Conservation (phyloP, 1,140 invertebrate species). For the Myzus persicae region DNA sequence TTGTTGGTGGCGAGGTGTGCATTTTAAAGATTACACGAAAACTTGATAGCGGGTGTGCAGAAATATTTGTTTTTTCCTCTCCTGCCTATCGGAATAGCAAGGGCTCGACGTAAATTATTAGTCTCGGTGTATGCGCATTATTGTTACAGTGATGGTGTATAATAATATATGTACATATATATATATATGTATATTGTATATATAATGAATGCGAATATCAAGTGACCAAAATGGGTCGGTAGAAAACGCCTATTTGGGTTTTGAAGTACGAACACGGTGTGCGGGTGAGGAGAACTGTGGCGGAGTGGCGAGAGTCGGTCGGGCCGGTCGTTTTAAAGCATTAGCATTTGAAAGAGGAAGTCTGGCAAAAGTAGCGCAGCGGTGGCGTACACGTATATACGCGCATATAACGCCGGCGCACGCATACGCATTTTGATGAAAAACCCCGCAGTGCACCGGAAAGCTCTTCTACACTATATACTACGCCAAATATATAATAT, state of each 20-base stretch:
- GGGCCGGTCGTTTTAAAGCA: conserved; percentile 42
- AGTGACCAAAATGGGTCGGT: conserved; percentile 51
- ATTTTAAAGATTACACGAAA: not conserved
- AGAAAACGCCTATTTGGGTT: conserved; percentile 47
- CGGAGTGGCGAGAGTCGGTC: not conserved
- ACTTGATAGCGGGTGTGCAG: not conserved
- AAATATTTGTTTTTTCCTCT: conserved; percentile 4
- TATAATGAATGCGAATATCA: conserved; percentile 51
- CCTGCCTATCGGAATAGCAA: not conserved
- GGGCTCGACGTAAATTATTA: conserved; percentile 26
- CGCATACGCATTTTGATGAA: conserved; percentile 40
- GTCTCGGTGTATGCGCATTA: not conserved
- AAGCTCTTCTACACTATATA: not conserved
- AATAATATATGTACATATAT: not conserved
- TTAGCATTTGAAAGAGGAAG: conserved; percentile 57
- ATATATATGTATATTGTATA: not conserved
- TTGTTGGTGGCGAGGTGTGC: not conserved
- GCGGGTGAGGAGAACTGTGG: not conserved
- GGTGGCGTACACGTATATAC: not conserved
- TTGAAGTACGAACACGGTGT: not conserved
- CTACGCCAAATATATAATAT: not conserved
- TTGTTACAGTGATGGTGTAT: not conserved
- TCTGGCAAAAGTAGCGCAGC: conserved; percentile 28
- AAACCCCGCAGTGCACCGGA: conserved; percentile 39
- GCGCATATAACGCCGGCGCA: not conserved